Evolutionary conservation across 2,888 invertebrate genomes (phyloP), one percentile per base, ranked within the genome.

Genomic region (Salpingus planirostris): DNA sequence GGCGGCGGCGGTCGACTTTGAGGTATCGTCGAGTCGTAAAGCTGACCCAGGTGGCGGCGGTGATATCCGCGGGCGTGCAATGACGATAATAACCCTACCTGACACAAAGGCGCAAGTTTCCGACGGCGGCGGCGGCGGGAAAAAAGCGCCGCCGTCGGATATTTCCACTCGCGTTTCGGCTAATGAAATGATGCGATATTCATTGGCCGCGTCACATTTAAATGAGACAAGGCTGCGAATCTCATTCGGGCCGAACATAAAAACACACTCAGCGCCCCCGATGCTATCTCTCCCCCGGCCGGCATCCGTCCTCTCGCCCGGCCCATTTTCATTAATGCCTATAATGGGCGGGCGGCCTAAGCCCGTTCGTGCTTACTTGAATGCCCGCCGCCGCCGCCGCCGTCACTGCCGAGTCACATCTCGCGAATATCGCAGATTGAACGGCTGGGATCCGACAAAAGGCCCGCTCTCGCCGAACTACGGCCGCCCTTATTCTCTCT

Each of bases 141-240:
- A n/a, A n/a, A n/a, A n/a, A n/a, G n/a, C n/a, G n/a, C n/a, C n/a
- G n/a, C n/a, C n/a, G n/a, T n/a, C n/a, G n/a, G n/a, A n/a, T n/a
- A n/a, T n/a, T n/a, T n/a, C n/a, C n/a, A n/a, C n/a, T n/a, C n/a
- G n/a, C n/a, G n/a, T n/a, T n/a, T 3, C 15, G 27, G 27, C 31
- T 42, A 50, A 48, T 44, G 42, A 46, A 54, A 55, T 46, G 55
- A 52, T 48, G 50, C 44, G 50, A 53, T 50, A 57, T 52, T 54
- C 54, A 55, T 54, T 50, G 53, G 46, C 44, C 40, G 47, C 51
- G 53, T 53, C 53, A 49, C 52, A 59, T 61, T 61, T 53, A 57
- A 60, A 62, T 59, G 59, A 57, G 57, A 57, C 54, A 52, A 54
- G 53, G 43, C 55, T 53, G 54, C 55, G 56, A 60, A 58, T 60